Conservation (phyloP, 2,113 vertebrate genomes). For the Anthoscopus minutus region DNA sequence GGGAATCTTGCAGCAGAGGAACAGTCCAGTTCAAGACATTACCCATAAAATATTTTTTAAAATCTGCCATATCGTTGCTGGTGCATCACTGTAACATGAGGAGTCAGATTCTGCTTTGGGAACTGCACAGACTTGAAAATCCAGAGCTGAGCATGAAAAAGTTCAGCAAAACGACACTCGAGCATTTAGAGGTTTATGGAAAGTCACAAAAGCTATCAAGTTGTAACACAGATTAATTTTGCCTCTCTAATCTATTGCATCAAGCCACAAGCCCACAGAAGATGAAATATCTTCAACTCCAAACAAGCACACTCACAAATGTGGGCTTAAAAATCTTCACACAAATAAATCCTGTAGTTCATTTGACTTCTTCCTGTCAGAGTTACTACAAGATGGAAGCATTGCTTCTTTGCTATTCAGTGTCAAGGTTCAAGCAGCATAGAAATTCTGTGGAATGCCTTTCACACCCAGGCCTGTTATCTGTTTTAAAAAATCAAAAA, state of each 20-base stretch:
- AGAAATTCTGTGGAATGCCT: conserved; percentile 61
- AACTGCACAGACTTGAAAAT: background rate
- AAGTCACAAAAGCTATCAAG: background rate
- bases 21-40: background rate
- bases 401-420: background rate
- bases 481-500: background rate
- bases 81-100: background rate
- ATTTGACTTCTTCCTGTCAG: background rate
- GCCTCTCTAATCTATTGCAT: background rate
- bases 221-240: background rate
- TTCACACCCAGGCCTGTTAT: conserved; percentile 66
- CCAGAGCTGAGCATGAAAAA: background rate
- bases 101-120: background rate
- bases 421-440: background rate
- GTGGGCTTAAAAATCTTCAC: background rate
- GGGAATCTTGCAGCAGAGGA: background rate
- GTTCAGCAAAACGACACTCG: background rate
- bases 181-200: background rate
- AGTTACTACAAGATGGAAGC: background rate
- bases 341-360: background rate
- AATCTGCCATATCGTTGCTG: background rate
- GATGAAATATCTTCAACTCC: background rate
- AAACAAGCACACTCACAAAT: background rate
- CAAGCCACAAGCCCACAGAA: background rate
- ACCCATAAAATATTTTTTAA: conserved; percentile 4